These are phyloP conservation scores for Scolopax bukidnonensis DNA, from an alignment of 2,797 vertebrate genomes.

Conservation along the genomic window DNA sequence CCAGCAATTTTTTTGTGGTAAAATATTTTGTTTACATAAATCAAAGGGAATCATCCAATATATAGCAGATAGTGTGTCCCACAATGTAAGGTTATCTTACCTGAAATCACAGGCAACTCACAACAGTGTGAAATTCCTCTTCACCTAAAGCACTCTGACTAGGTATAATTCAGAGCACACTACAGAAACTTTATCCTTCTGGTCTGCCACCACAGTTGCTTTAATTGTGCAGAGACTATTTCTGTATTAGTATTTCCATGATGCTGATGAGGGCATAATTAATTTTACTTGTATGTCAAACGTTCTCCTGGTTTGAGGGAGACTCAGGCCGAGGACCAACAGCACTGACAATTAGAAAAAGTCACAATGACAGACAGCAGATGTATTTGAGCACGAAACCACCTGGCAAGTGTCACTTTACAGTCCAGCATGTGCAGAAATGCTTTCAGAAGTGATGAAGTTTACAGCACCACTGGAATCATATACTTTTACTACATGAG, in stretches of 20 bases:
- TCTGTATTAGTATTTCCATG: not conserved
- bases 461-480: not conserved
- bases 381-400: conserved; percentile 18
- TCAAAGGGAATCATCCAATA: not conserved
- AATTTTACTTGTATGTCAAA: not conserved
- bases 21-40: not conserved
- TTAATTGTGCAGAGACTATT: not conserved
- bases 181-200: not conserved
- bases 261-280: not conserved
- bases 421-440: conserved; percentile 24
- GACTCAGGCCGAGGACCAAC: not conserved
- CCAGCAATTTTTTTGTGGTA: not conserved
- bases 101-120: not conserved
- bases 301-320: not conserved
- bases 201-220: not conserved
- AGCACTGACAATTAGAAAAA: not conserved
- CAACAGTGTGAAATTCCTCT: not conserved
- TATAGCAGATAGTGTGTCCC: not conserved
- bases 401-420: conserved; percentile 34
- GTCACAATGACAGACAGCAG: not conserved
- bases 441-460: conserved; percentile 21
- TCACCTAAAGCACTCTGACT: not conserved
- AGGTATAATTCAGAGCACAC: not conserved
- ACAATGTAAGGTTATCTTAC: not conserved
- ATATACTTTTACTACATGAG: not conserved